Evolutionary conservation across 2,797 vertebrate species (phyloP).

Genomic region (Syngnathus rostellatus): DNA sequence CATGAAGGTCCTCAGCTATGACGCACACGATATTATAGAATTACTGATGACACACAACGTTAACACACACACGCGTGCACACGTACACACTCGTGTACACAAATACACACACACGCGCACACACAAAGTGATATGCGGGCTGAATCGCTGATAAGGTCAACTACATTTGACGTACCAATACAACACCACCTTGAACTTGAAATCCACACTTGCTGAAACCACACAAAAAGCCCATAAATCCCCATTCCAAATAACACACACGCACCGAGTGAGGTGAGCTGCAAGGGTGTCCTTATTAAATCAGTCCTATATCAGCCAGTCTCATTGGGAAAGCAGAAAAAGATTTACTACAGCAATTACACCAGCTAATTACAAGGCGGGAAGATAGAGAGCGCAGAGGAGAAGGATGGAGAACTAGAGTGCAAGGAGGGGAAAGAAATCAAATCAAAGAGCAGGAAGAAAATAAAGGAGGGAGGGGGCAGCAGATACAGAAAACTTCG

Average conservation of each 20-base stretch:
- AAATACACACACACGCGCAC: too few relatives aligned
- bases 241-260: conserved; percentile 50
- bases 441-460: conserved; percentile 46
- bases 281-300: conserved; percentile 69
- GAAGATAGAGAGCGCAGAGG: conserved; percentile 41
- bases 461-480: conserved; percentile 27
- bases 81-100: conserved; percentile 1
- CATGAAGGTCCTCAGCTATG: conserved; percentile 66
- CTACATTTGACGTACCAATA: conserved; percentile 39
- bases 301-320: conserved; percentile 70
- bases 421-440: conserved; percentile 50
- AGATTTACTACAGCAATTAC: conserved; percentile 77
- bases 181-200: conserved; percentile 62
- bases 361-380: conserved; percentile 68
- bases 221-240: conserved; percentile 68
- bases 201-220: conserved; percentile 59
- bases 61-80: conserved; percentile 20
- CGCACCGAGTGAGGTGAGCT: conserved; percentile 44
- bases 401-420: conserved; percentile 36
- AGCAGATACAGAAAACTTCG: conserved; percentile 29
- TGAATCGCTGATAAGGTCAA: conserved; percentile 60
- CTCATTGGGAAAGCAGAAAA: conserved; percentile 66
- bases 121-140: conserved; percentile 32
- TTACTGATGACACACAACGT: conserved; percentile 46
- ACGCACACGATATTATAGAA: conserved; percentile 49